Conservation (phyloP, 2,797 vertebrate species). For the Gymnothorax reevesii region DNA sequence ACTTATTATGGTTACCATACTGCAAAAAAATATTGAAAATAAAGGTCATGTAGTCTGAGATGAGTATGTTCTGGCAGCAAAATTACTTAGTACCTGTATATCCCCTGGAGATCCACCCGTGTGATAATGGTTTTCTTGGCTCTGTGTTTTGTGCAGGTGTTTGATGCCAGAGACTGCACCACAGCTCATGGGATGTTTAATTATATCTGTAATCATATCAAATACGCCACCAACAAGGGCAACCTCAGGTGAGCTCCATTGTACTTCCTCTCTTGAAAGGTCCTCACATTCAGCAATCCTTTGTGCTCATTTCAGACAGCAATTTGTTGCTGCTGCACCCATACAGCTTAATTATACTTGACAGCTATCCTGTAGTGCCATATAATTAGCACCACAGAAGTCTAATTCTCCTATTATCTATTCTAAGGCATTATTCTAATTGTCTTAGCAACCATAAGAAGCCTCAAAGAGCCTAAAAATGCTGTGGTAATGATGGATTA, state of each 20-base stretch:
- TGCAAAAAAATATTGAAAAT: neutral
- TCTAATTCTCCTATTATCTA: constrained; percentile 16
- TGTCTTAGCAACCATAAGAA: neutral
- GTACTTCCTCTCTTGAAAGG: neutral
- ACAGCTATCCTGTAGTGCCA: constrained; percentile 62
- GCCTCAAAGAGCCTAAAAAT: constrained; percentile 2
- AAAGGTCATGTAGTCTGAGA: neutral
- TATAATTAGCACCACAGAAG: constrained; percentile 61
- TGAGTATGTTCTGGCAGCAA: neutral
- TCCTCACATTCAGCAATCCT: constrained; percentile 18
- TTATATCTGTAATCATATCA: constrained; percentile 98
- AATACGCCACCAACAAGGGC: constrained; percentile 98
- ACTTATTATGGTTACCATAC: neutral
- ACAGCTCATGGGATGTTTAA: constrained; percentile 98
- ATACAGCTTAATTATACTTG: constrained; percentile 59
- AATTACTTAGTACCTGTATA: neutral
- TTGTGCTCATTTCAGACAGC: constrained; percentile 23
- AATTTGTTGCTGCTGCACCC: neutral
- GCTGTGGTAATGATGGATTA: neutral
- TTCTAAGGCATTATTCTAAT: neutral
- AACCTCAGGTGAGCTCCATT: constrained; percentile 85
- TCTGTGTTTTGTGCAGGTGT: constrained; percentile 76
- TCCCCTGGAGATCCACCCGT: neutral
- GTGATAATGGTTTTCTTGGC: neutral
- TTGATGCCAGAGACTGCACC: constrained; percentile 95